Percentiles rank a stretch among this genome's conserved stretches.
Evolutionary conservation across 2,113 vertebrate species (phyloP).

Genomic region (Sphaerodactylus townsendi): DNA sequence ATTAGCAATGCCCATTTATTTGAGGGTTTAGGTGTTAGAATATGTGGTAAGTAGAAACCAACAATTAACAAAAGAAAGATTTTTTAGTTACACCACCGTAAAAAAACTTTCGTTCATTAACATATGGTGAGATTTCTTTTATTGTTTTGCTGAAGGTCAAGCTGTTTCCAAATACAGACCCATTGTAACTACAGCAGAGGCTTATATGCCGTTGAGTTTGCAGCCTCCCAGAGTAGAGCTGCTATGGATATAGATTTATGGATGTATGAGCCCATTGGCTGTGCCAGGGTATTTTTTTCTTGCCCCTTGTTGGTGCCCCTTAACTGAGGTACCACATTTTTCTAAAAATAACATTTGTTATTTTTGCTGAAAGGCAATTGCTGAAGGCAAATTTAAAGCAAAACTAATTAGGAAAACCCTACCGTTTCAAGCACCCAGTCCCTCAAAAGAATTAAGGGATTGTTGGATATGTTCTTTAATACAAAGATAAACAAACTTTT

Average conservation of each 20-base stretch:
- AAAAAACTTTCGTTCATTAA: slow-evolving; percentile 21
- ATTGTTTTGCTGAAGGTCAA: not conserved
- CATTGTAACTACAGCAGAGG: not conserved
- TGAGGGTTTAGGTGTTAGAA: not conserved
- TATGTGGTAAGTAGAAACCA: not conserved
- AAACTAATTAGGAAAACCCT: not conserved
- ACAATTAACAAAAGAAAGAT: not conserved
- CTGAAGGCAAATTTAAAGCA: not conserved
- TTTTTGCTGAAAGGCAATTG: too few species aligned
- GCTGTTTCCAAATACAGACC: not conserved
- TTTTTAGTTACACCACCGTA: not conserved
- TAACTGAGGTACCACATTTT: not conserved
- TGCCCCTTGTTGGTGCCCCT: not conserved
- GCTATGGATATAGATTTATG: not conserved
- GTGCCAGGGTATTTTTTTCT: not conserved
- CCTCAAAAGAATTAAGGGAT: not conserved
- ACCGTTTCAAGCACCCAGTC: not conserved
- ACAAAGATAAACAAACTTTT: too few species aligned
- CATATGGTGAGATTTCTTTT: not conserved
- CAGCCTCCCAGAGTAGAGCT: not conserved
- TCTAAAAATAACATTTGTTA: not conserved
- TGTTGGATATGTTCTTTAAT: not conserved
- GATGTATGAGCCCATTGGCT: not conserved
- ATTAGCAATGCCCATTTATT: not conserved
- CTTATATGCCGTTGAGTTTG: not conserved